Evolutionary conservation across 2,888 invertebrate species (phyloP).

Genomic region (Acleris holmiana): DNA sequence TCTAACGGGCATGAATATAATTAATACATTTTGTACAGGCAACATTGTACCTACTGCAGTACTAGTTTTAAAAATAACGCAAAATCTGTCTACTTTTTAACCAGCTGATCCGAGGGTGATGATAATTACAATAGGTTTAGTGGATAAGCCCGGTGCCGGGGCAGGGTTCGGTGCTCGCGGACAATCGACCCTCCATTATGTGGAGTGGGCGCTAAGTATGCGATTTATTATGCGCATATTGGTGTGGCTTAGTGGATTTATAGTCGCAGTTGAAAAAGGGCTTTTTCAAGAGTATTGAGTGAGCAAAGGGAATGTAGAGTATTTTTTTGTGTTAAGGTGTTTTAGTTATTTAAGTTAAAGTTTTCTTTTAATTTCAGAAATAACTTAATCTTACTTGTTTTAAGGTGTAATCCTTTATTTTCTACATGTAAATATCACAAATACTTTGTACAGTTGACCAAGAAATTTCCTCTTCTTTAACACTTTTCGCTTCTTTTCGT

Average conservation of each 20-base stretch:
- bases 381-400: no score
- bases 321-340: no score
- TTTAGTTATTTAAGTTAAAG: no score
- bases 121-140: conserved; percentile 70
- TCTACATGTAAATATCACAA: no score
- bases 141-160: conserved; percentile 50
- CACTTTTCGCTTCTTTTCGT: no score
- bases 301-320: not conserved
- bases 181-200: conserved; percentile 72
- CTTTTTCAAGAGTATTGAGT: not conserved
- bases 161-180: conserved; percentile 49
- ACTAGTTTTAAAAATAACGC: not conserved
- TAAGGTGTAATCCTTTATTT: no score
- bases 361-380: no score
- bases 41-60: no score
- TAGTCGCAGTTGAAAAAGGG: conserved; percentile 20
- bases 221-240: conserved; percentile 74
- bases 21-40: not conserved
- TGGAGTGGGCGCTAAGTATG: conserved; percentile 67
- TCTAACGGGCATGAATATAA: not conserved
- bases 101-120: conserved; percentile 64
- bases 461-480: no score
- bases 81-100: conserved; percentile 47
- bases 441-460: no score
- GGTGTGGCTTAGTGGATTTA: conserved; percentile 55